Evolutionary conservation across 92 coral and sea anemone genomes (phyloP), one percentile per base, ranked within the genome.

Genomic region (Nematostella vectensis): DNA sequence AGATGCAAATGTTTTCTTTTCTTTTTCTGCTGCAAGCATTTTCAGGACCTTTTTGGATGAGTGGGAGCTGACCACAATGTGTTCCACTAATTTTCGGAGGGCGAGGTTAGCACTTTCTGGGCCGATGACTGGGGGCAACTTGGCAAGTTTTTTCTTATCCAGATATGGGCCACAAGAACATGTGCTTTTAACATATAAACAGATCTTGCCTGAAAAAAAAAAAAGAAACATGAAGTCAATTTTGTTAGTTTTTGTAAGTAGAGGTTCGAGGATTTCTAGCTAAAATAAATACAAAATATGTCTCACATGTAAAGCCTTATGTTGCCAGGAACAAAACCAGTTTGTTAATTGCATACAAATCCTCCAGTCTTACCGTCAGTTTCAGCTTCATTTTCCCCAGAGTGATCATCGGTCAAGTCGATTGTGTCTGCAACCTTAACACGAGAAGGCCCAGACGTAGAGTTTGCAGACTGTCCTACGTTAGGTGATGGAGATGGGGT

Each of bases 161-260:
- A 85, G 59, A 49, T 47, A 85, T 2, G 94, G 94, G 8, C 94
- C 94, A 25, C 65, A 49, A 16, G 67, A 62, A 30, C 94, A 85
- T 0, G 88, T 48, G 18, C 67, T 53, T 49, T 63, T 80, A 13
- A 85, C 50, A 54, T 70, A 76, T 29, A 83, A 58, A 39, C 74
- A 63, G 8, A 78, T 40, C 29, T 2, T n/a, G n/a, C n/a, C n/a
- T n/a, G n/a, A n/a, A n/a, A n/a, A 15, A 56, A 56, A 22, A 25
- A 56, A 56, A 10, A 10, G 44, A 10, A 37, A 10, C 11, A n/a
- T n/a, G n/a, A n/a, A n/a, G n/a, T n/a, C n/a, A n/a, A n/a, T n/a
- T n/a, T n/a, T n/a, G n/a, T n/a, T n/a, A n/a, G n/a, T n/a, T n/a
- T n/a, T n/a, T n/a, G n/a, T n/a, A n/a, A n/a, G n/a, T n/a, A n/a